Evolutionary conservation across 2,888 invertebrate genomes (phyloP).

Genomic region (Fabriciana adippe): DNA sequence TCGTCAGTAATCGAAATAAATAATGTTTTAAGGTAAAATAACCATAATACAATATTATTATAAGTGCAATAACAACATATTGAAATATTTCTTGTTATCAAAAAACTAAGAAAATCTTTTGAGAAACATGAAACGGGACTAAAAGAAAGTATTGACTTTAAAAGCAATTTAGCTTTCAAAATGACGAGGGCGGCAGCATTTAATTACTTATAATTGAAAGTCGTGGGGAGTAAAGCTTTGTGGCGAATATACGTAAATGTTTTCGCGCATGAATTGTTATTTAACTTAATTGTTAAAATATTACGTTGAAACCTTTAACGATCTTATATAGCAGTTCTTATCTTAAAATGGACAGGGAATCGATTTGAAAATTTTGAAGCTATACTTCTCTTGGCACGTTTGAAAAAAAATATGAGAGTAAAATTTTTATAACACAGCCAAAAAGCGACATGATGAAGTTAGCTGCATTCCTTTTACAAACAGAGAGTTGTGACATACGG

Average conservation of each 20-base stretch:
- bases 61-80: background rate
- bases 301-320: background rate
- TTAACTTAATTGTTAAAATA: constrained; percentile 10
- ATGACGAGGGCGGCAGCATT: constrained; percentile 18
- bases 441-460: too few species aligned
- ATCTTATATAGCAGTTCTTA: background rate
- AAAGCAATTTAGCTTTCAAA: constrained; percentile 9
- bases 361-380: too few species aligned
- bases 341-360: too few species aligned
- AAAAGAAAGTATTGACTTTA: constrained; percentile 17
- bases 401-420: too few species aligned
- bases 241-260: constrained; percentile 17
- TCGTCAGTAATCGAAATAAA: too few species aligned
- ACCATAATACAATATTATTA: too few species aligned
- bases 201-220: constrained; percentile 29
- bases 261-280: constrained; percentile 13
- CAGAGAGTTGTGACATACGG: too few species aligned
- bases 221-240: constrained; percentile 4
- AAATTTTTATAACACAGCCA: too few species aligned
- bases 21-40: too few species aligned
- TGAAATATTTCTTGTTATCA: background rate
- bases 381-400: too few species aligned
- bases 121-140: background rate
- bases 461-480: too few species aligned
- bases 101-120: constrained; percentile 4